Base-by-base conservation (phyloP, 92 coral and sea anemone genomes). In the Phenganax subtilis region DNA sequence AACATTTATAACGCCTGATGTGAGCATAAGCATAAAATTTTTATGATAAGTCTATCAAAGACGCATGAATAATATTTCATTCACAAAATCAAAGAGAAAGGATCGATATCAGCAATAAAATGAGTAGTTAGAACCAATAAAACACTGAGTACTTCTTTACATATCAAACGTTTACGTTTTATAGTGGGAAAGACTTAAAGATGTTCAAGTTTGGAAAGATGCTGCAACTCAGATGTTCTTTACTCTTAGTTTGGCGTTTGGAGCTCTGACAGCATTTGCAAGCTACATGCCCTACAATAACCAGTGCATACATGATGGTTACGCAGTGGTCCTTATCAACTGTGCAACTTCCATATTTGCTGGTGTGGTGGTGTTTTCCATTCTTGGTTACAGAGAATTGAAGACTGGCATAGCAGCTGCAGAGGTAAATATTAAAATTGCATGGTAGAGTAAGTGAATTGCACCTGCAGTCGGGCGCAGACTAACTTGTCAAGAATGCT, bases 141-240 rank as follows among this genome's bases (percentile, higher is more conserved):
- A 37, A 37, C 47, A 37, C 47, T 37, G 47, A 37, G 5, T 37
- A 37, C 47, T 37, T 37, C 47, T 37, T 5, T 5, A 37, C 47
- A 37, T 37, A 37, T 14, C 27, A 14, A 14, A 14, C 62, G 8
- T 16, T 82, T 77, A 27, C 60, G 28, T 55, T 51, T 59, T 80
- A 27, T 84, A 96, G 97, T 96, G 93, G 93, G 81, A 81, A 0
- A 79, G 88, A 55, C 83, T 96, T 20, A 73, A 77, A 28, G 85
- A 92, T 83, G 97, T 97, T 74, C 84, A 92, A 84, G 91, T 92
- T 79, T 94, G 98, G 98, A 94, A 90, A 84, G 98, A 94, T 81
- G 98, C 98, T 53, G 98, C 98, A 29, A 94, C 98, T 12, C 98
- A 94, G 83, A 92, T 94, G 98, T 96, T 96, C 81, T 92, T 96